phyloP scores from a whole-genome alignment of 2,113 vertebrate species.

The Motacilla alba region DNA sequence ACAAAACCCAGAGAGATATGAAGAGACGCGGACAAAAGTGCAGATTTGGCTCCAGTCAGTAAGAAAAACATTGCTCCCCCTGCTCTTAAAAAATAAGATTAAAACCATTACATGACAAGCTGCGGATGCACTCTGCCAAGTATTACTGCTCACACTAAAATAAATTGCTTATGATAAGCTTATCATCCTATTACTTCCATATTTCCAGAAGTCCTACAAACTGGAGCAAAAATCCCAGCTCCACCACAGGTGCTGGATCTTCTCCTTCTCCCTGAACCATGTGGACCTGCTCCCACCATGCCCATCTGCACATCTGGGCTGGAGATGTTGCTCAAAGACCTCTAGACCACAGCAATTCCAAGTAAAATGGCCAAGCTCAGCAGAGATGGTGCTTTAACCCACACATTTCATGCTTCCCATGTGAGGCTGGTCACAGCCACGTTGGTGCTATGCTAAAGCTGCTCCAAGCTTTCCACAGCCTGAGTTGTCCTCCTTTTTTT shows the following conservation, averaged over 20 bases:
- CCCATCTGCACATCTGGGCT: background rate
- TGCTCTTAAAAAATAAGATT: slow-evolving; percentile 55
- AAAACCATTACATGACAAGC: slow-evolving; percentile 38
- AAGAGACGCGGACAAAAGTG: background rate
- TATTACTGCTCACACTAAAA: slow-evolving; percentile 4
- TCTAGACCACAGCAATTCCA: background rate
- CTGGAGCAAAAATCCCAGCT: background rate
- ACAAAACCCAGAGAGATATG: slow-evolving; percentile 28
- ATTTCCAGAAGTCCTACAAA: background rate
- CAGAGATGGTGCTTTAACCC: background rate
- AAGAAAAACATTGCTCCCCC: background rate
- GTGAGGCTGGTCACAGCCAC: accelerated
- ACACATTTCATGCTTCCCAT: accelerated
- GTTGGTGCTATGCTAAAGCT: accelerated
- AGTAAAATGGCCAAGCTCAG: background rate
- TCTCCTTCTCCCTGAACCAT: accelerated
- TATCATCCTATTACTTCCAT: background rate
- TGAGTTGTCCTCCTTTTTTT: background rate
- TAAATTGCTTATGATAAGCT: slow-evolving; percentile 24
- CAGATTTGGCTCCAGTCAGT: slow-evolving; percentile 23
- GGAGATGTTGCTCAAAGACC: background rate
- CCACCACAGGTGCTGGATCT: background rate
- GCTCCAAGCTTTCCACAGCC: background rate
- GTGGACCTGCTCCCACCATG: accelerated
- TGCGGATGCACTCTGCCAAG: background rate